Conservation (phyloP, 2,797 vertebrate genomes). For the Mustela erminea region DNA sequence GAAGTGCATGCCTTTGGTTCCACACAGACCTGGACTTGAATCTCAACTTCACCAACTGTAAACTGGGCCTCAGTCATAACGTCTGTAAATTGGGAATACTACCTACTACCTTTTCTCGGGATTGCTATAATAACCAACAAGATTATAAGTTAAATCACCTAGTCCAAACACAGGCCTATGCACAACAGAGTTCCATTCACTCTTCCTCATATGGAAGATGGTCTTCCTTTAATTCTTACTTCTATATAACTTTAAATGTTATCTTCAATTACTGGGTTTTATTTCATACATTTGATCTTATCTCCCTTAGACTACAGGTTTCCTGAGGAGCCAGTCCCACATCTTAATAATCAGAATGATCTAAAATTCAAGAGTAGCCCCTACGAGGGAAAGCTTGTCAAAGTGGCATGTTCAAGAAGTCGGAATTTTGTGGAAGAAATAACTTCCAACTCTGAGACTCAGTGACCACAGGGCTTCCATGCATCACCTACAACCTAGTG, state of each 20-base stretch:
- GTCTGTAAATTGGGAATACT: not conserved
- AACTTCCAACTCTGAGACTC: not conserved
- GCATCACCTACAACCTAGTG: not conserved
- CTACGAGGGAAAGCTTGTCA: not conserved
- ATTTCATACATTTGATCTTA: constrained; percentile 46
- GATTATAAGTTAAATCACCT: not conserved
- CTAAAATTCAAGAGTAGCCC: not conserved
- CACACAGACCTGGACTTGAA: not conserved
- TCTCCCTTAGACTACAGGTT: not conserved
- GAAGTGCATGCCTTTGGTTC: not conserved
- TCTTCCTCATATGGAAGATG: not conserved
- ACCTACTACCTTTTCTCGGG: not conserved
- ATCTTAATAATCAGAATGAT: constrained; percentile 10
- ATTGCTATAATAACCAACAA: not conserved
- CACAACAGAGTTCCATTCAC: not conserved
- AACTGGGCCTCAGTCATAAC: not conserved
- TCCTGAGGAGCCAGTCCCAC: not conserved
- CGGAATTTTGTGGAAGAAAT: not conserved
- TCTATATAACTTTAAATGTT: not conserved
- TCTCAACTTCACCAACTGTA: not conserved
- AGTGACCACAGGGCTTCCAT: not conserved
- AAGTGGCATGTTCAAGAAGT: not conserved
- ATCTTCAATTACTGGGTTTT: not conserved
- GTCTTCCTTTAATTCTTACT: not conserved
- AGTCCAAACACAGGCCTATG: not conserved